Conservation (phyloP, 2,113 vertebrate species). For the Gadus macrocephalus region DNA sequence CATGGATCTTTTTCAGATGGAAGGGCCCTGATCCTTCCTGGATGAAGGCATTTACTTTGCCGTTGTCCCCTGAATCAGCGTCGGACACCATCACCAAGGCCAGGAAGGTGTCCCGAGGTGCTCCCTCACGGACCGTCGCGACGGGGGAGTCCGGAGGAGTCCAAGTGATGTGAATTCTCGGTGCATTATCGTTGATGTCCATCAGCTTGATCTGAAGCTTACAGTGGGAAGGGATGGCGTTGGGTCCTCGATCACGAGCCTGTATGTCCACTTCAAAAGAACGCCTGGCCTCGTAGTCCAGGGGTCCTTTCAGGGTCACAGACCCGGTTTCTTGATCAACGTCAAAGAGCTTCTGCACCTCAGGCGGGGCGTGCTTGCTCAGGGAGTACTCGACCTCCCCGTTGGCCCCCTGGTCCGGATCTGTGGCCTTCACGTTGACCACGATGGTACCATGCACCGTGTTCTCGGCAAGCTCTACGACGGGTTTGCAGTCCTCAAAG, state of each 20-base stretch:
- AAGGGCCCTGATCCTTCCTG: conserved; percentile 77
- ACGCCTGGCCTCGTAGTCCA: conserved; percentile 81
- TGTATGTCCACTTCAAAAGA: conserved; percentile 83
- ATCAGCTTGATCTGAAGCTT: conserved; percentile 82
- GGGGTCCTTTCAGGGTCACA: conserved; percentile 66
- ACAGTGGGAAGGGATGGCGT: conserved; percentile 85
- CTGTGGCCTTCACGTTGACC: conserved; percentile 79
- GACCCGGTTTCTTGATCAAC: conserved; percentile 77
- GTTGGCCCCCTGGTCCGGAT: conserved; percentile 87
- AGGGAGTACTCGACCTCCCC: conserved; percentile 89
- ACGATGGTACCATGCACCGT: conserved; percentile 78
- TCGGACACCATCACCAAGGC: conserved; percentile 83
- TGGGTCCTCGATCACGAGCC: conserved; percentile 83
- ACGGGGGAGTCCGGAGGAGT: conserved; percentile 58
- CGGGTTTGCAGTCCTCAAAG: conserved; percentile 78
- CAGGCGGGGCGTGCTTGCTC: conserved; percentile 72
- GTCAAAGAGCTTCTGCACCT: conserved; percentile 78
- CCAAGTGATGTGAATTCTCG: conserved; percentile 82
- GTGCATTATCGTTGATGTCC: conserved; percentile 86
- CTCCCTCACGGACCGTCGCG: conserved; percentile 77
- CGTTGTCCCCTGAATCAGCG: conserved; percentile 82
- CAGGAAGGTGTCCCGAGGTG: conserved; percentile 80
- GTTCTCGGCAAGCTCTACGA: conserved; percentile 79
- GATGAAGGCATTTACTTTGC: conserved; percentile 76
- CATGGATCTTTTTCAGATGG: conserved; percentile 77